Evolutionary conservation across 2,797 vertebrate genomes (phyloP), one percentile per base, ranked within the genome.

Genomic region (Ispidina picta): DNA sequence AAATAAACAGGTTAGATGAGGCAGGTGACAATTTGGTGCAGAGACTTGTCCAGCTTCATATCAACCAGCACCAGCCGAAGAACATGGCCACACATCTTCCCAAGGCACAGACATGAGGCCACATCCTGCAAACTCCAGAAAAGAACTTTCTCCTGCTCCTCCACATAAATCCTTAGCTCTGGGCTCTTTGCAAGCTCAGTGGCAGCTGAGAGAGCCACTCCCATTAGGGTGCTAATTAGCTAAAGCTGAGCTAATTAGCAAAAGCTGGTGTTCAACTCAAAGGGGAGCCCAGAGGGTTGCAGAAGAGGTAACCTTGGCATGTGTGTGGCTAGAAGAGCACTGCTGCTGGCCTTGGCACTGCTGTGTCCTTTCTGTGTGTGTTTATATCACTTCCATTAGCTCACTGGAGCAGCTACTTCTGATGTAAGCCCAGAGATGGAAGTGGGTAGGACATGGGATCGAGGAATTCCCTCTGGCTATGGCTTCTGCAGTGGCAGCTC

Each of bases 51-150:
- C 69, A 51, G 33, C 16, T 52, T 15, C 52, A 5, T 6, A 37
- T 29, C 5, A 28, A 37, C 37, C 37, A 52, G 2, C 49, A 51
- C 2, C 58, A 59, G 5, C 0, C 1, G 19, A 51, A n/a, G 12
- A 4, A 41, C 31, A 73, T 9, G 1, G 8, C 39, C 59, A 28
- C 16, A 31, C 18, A 29, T 8, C 72, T 41, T 18, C 22, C 39
- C 17, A 33, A 6, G 0, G 0, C 8, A 10, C 7, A 25, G 10
- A 15, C 5, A 0, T 1, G 2, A 39, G 4, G 0, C 7, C 5
- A 16, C 20, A 26, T 8, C 4, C 2, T 0, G 0, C 8, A 77
- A 65, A 31, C 4, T 5, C 2, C 19, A 6, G 0, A 0, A 0
- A 15, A 39, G 0, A 8, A 0, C 2, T 6, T 9, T 6, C 1